Evolutionary conservation across 2,888 invertebrate species (phyloP).

Genomic region (Athalia cordata): DNA sequence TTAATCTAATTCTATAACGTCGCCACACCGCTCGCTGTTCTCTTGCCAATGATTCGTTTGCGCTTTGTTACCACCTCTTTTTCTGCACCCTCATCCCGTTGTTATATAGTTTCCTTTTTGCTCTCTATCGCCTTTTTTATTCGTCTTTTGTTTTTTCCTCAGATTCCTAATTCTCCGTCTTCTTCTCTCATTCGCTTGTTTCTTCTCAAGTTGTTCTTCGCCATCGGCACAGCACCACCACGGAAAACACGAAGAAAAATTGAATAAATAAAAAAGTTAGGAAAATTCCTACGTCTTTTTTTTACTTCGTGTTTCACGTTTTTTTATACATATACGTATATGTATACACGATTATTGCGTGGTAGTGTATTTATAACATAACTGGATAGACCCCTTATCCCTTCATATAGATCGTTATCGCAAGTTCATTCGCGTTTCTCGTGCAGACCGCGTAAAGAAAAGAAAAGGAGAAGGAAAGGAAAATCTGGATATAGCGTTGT

Average conservation of each 20-base stretch:
- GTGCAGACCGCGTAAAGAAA: too few species aligned
- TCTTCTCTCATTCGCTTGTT: background rate
- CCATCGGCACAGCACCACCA: background rate
- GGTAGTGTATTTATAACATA: too few species aligned
- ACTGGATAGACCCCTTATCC: too few species aligned
- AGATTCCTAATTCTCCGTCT: background rate
- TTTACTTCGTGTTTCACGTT: too few species aligned
- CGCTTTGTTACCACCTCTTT: slow-evolving; percentile 6
- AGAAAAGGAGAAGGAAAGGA: too few species aligned
- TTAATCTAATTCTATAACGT: slow-evolving; percentile 38
- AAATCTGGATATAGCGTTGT: too few species aligned
- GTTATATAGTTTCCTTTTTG: background rate
- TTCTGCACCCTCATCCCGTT: background rate
- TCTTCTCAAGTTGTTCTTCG: background rate
- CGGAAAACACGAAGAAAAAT: background rate
- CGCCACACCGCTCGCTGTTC: slow-evolving; percentile 12
- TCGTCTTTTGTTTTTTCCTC: background rate
- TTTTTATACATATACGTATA: background rate
- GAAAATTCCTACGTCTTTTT: background rate
- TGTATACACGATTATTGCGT: background rate
- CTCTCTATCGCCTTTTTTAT: background rate
- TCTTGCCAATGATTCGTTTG: slow-evolving; percentile 38
- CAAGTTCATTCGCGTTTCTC: too few species aligned
- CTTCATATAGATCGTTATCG: too few species aligned
- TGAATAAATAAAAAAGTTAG: background rate